Conservation (phyloP, 2,797 vertebrate genomes). For the Amblyraja radiata region DNA sequence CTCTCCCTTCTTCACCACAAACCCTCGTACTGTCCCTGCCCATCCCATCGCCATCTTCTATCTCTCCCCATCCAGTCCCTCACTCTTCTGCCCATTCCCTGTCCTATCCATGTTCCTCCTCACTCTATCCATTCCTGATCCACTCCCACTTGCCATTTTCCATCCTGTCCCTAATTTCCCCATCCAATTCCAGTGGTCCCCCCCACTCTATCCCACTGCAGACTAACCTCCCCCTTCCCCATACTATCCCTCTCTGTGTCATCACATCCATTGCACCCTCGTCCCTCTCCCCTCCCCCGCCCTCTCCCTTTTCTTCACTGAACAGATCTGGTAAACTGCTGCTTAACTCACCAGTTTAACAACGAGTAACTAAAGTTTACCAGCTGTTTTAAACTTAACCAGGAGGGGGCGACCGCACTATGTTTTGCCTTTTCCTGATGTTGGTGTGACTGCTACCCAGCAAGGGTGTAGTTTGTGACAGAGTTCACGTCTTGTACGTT, state of each 20-base stretch:
- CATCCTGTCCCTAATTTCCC: too few species aligned
- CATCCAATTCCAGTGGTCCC: too few species aligned
- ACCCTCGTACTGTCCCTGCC: too few species aligned
- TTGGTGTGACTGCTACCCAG: background rate
- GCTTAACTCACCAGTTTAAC: background rate
- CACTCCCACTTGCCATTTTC: too few species aligned
- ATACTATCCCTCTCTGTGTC: too few species aligned
- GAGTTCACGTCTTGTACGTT: too few species aligned
- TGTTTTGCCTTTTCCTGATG: background rate
- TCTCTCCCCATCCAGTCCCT: background rate
- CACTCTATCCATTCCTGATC: too few species aligned
- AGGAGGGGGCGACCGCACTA: background rate
- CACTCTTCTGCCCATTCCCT: background rate
- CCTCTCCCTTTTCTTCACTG: background rate
- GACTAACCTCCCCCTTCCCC: background rate
- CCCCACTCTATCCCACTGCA: too few species aligned
- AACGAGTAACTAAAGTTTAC: too few species aligned
- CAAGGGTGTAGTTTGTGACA: background rate
- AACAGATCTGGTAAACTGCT: background rate
- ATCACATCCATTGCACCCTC: too few species aligned
- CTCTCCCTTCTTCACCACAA: background rate
- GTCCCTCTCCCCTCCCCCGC: background rate
- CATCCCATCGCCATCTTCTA: background rate
- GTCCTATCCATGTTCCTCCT: too few species aligned
- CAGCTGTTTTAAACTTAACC: background rate